Evolutionary conservation across 2,888 invertebrate species (phyloP).

Genomic region (Dendrolimus houi): DNA sequence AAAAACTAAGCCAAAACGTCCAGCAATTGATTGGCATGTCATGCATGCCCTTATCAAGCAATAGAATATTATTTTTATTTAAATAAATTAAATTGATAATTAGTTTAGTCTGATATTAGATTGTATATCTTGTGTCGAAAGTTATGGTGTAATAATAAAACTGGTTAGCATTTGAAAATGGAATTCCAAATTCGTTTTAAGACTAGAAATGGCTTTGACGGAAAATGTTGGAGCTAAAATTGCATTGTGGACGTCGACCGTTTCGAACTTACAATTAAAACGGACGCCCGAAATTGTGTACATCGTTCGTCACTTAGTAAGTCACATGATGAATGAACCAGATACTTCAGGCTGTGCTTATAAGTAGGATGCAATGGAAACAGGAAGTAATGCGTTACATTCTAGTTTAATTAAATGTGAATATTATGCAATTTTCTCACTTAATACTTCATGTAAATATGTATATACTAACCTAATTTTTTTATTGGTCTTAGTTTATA

Average conservation of each 20-base stretch:
- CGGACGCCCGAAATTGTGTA: slow-evolving; percentile 72
- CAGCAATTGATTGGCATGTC: too few relatives aligned
- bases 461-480: too few relatives aligned
- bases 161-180: slow-evolving; percentile 6
- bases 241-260: slow-evolving; percentile 47
- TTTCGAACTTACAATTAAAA: slow-evolving; percentile 73
- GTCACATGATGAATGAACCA: not conserved
- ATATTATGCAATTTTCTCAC: too few relatives aligned
- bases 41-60: too few relatives aligned
- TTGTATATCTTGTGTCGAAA: too few relatives aligned
- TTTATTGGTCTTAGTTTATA: too few relatives aligned
- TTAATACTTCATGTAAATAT: too few relatives aligned
- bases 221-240: slow-evolving; percentile 53
- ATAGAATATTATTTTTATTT: too few relatives aligned
- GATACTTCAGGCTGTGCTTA: not conserved
- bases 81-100: too few relatives aligned
- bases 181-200: slow-evolving; percentile 12
- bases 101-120: too few relatives aligned
- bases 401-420: too few relatives aligned
- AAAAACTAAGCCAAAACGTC: too few relatives aligned
- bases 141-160: not conserved
- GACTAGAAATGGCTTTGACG: slow-evolving; percentile 20
- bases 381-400: not conserved
- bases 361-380: not conserved
- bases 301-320: slow-evolving; percentile 72